These are phyloP conservation scores for Ailurus styani DNA, from an alignment of 2,113 vertebrate species.

Conservation along the genomic window DNA sequence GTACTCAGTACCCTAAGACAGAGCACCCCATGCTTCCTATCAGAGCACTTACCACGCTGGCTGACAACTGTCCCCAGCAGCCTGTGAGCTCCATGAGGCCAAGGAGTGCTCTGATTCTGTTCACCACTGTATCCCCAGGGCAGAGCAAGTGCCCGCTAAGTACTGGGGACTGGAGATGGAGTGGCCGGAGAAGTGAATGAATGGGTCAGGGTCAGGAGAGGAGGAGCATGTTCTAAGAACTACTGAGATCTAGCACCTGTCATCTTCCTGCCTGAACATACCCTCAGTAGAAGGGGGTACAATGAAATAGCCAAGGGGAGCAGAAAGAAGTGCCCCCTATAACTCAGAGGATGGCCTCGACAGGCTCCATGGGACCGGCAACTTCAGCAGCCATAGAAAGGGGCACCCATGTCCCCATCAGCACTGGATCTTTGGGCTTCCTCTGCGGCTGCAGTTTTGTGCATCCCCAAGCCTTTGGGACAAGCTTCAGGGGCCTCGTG, in stretches of 20 bases:
- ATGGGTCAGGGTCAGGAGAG: neutral
- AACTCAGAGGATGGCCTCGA: too few relatives aligned
- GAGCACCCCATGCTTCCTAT: rapidly evolving
- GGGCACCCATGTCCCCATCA: rapidly evolving
- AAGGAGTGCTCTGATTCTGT: too few relatives aligned
- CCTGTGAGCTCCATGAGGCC: rapidly evolving
- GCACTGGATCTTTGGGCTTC: neutral
- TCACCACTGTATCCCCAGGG: neutral
- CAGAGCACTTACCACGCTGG: rapidly evolving
- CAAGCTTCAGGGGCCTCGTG: neutral
- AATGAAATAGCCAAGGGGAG: too few relatives aligned
- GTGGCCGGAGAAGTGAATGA: rapidly evolving
- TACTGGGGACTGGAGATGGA: rapidly evolving
- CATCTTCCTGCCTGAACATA: rapidly evolving
- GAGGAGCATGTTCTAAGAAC: neutral
- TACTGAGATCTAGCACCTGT: neutral
- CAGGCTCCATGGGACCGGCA: neutral
- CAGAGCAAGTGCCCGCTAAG: neutral
- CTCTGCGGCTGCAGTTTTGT: neutral
- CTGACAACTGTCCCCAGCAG: neutral
- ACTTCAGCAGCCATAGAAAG: rapidly evolving
- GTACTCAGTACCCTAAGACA: neutral
- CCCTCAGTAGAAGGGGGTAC: neutral
- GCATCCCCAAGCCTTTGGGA: neutral
- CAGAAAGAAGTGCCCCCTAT: neutral